phyloP scores from a whole-genome alignment of 2,888 invertebrate species.

The Polydrusus pterygomalis region DNA sequence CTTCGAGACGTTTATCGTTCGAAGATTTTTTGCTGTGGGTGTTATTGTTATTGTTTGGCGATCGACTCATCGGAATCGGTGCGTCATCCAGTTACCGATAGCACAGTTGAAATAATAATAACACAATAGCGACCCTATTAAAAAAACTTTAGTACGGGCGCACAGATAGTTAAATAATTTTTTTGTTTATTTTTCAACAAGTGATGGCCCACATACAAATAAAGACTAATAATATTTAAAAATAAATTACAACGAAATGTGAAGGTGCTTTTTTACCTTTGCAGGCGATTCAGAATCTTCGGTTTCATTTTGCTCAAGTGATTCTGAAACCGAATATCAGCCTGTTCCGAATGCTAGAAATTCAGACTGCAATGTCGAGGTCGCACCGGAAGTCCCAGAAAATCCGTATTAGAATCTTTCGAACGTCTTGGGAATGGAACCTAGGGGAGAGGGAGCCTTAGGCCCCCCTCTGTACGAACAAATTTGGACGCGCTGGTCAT shows the following conservation, averaged over 20 bases:
- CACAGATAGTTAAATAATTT: neutral
- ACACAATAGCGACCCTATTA: neutral
- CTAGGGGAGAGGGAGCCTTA: neutral
- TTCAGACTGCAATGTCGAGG: neutral
- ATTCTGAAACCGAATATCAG: neutral
- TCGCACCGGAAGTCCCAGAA: constrained; percentile 1
- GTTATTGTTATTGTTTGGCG: neutral
- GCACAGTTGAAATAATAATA: neutral
- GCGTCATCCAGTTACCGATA: neutral
- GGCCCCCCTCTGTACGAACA: neutral
- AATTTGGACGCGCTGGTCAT: neutral
- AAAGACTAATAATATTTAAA: neutral
- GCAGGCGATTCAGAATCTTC: constrained; percentile 1
- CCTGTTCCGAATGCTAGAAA: neutral
- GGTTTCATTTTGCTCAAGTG: neutral
- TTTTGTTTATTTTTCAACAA: neutral
- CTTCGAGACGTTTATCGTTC: neutral
- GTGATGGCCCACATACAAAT: neutral
- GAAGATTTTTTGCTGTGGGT: constrained; percentile 1
- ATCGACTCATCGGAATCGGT: constrained; percentile 1
- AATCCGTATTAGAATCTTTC: neutral
- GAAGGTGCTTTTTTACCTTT: neutral
- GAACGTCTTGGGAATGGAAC: constrained; percentile 1
- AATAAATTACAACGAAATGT: constrained; percentile 1
- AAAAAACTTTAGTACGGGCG: neutral